Evolutionary conservation across 2,888 invertebrate species (phyloP).

Genomic region (Pterobdella sp.): DNA sequence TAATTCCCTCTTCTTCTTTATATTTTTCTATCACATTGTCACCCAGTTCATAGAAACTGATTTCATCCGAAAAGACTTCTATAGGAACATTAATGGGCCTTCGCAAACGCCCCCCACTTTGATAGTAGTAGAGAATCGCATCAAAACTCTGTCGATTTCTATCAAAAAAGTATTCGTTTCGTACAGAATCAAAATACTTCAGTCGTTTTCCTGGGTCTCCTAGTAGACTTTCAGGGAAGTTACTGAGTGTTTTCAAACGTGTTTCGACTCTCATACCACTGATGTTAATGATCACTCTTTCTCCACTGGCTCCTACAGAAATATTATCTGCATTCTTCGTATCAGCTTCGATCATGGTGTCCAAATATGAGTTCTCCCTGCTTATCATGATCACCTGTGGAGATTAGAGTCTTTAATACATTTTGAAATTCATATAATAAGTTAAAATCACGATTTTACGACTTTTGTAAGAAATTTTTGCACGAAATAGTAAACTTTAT

Average conservation of each 20-base stretch:
- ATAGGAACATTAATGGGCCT: slow-evolving; percentile 93
- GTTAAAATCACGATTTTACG: too few relatives aligned
- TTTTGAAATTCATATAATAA: too few relatives aligned
- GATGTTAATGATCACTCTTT: slow-evolving; percentile 31
- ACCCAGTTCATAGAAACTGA: slow-evolving; percentile 98
- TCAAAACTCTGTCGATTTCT: slow-evolving; percentile 97
- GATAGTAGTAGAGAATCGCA: slow-evolving; percentile 68
- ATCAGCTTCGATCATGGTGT: background rate
- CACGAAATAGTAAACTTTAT: too few relatives aligned
- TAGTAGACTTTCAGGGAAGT: slow-evolving; percentile 58
- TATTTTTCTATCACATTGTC: slow-evolving; percentile 64
- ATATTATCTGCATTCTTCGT: background rate
- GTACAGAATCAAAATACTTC: slow-evolving; percentile 90
- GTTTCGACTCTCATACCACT: slow-evolving; percentile 32
- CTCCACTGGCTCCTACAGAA: background rate
- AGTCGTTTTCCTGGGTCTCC: slow-evolving; percentile 73
- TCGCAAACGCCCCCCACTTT: slow-evolving; percentile 77
- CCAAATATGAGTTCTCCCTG: background rate
- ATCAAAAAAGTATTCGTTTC: slow-evolving; percentile 99
- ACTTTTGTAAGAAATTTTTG: too few relatives aligned
- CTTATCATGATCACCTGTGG: background rate
- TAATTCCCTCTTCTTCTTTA: slow-evolving; percentile 68
- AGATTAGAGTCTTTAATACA: too few relatives aligned
- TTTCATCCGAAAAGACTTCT: slow-evolving; percentile 95
- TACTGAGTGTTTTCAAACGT: slow-evolving; percentile 27